Conservation (phyloP, 2,888 invertebrate species). For the Platycnemis pennipes region DNA sequence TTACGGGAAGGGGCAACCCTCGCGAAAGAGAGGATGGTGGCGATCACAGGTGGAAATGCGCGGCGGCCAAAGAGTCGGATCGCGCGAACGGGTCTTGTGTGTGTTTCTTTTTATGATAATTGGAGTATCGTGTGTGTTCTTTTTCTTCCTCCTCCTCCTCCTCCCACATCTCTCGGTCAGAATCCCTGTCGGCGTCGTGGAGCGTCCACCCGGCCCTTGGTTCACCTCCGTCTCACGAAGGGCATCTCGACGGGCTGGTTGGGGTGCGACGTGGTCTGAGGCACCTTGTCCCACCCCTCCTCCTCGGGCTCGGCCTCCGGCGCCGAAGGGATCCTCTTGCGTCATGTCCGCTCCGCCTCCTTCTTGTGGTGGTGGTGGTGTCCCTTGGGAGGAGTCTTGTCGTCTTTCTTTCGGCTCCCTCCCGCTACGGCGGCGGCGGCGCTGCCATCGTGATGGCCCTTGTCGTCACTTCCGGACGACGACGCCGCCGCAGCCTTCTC, state of each 20-base stretch:
- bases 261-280: neutral
- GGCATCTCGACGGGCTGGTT: constrained; percentile 21
- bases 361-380: neutral
- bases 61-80: neutral
- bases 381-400: neutral
- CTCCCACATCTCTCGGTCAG: neutral
- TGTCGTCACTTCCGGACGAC: neutral
- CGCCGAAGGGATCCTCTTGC: constrained; percentile 56
- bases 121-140: neutral
- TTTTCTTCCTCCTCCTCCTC: neutral
- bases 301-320: neutral
- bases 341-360: constrained; percentile 65
- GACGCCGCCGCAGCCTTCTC: constrained; percentile 47
- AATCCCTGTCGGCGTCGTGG: neutral
- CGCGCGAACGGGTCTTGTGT: neutral
- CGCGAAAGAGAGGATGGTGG: neutral
- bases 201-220: neutral
- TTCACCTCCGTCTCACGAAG: constrained; percentile 2
- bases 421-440: constrained; percentile 24
- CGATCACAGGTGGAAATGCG: neutral
- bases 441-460: constrained; percentile 43
- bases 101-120: too few species aligned
- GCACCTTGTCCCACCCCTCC: constrained; percentile 20
- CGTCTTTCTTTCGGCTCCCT: neutral
- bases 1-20: too few species aligned